Conservation (phyloP, 2,113 vertebrate species). For the Amblyopsis rosae region DNA sequence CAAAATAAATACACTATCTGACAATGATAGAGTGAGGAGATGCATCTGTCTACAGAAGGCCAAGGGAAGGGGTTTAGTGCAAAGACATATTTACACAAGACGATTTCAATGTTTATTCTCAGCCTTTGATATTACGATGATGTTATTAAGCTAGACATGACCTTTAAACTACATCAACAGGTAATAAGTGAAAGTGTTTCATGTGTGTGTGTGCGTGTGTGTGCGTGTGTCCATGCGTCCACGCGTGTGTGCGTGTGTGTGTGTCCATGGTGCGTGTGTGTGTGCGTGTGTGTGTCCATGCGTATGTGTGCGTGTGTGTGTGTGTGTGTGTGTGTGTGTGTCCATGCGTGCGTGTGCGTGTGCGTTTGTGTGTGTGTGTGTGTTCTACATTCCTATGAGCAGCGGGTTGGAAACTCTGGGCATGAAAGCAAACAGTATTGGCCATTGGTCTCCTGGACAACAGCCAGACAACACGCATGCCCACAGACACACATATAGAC, state of each 20-base stretch:
- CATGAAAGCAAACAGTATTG: conserved; percentile 69
- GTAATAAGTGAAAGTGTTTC: conserved; percentile 22
- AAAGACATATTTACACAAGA: conserved; percentile 36
- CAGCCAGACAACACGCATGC: conserved; percentile 59
- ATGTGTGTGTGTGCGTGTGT: not conserved
- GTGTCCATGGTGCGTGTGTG: conserved; percentile 16
- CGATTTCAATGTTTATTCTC: conserved; percentile 24
- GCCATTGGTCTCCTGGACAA: conserved; percentile 63
- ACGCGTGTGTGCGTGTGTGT: conserved; percentile 7
- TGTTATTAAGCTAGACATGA: conserved; percentile 40
- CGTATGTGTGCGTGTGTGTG: conserved; percentile 17
- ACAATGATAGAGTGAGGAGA: conserved; percentile 32
- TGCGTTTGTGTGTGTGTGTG: conserved; percentile 4
- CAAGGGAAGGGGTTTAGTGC: conserved; percentile 30
- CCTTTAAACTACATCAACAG: conserved; percentile 44
- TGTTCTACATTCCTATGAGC: conserved; percentile 64
- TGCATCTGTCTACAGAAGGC: conserved; percentile 40
- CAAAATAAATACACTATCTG: conserved; percentile 62
- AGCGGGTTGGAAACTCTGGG: conserved; percentile 59
- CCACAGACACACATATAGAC: conserved; percentile 2
- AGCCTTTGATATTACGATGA: conserved; percentile 30
- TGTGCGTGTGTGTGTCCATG: conserved; percentile 17
- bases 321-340: conserved; percentile 2
- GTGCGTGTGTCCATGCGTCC: conserved; percentile 5
- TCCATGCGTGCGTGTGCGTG: conserved; percentile 21